These are phyloP conservation scores for Gymnoscelis rufifasciata DNA, from an alignment of 2,888 invertebrate genomes.

Conservation along the genomic window DNA sequence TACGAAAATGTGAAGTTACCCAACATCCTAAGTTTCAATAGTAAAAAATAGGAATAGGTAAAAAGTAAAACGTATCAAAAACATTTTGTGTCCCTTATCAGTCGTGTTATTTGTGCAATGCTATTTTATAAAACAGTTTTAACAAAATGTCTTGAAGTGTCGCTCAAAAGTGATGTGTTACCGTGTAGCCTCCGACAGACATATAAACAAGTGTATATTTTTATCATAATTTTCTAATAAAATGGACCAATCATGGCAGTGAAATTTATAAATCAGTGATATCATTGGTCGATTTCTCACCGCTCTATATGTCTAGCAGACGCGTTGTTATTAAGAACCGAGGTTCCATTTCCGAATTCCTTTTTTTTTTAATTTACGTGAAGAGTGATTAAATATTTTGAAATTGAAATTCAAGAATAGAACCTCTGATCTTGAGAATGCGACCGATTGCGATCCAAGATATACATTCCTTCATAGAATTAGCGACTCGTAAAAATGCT, in stretches of 20 bases:
- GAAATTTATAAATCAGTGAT: conserved; percentile 64
- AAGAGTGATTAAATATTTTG: conserved; percentile 20
- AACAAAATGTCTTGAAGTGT: conserved; percentile 75
- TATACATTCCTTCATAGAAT: conserved; percentile 72
- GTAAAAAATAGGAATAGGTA: conserved; percentile 66
- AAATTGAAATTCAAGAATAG: conserved; percentile 54
- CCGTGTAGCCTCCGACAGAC: conserved; percentile 76
- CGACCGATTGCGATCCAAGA: conserved; percentile 67
- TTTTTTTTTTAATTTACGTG: conserved; percentile 25
- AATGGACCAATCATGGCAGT: conserved; percentile 79
- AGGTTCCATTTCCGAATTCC: conserved; percentile 62
- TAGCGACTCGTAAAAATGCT: conserved; percentile 72
- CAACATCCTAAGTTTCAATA: conserved; percentile 51
- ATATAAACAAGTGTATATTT: conserved; percentile 73
- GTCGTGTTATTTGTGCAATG: conserved; percentile 75
- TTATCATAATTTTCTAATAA: conserved; percentile 58
- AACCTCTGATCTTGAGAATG: conserved; percentile 73
- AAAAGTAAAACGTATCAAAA: conserved; percentile 73
- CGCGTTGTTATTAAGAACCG: conserved; percentile 61
- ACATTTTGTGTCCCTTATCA: conserved; percentile 77
- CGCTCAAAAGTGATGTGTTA: conserved; percentile 72
- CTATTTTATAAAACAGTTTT: conserved; percentile 65
- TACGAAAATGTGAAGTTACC: conserved; percentile 55
- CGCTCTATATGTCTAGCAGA: conserved; percentile 70
- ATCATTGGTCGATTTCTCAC: conserved; percentile 74